Percentiles rank a stretch among this genome's conserved stretches.
These are phyloP conservation scores for Daboia siamensis DNA, from an alignment of 2,113 vertebrate genomes.

Conservation along the genomic window DNA sequence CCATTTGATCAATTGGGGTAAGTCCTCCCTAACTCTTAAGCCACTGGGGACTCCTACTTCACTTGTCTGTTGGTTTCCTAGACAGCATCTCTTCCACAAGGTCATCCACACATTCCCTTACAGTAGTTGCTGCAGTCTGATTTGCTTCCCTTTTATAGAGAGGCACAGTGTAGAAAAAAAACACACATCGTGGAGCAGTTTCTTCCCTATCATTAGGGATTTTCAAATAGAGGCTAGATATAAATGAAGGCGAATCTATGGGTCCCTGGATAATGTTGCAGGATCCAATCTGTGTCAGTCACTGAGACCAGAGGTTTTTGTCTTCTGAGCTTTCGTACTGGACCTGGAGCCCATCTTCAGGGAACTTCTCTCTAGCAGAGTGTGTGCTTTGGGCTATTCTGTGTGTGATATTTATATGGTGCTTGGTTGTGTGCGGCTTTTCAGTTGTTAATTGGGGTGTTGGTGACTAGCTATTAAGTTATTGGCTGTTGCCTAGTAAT, in stretches of 20 bases:
- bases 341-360: neutral
- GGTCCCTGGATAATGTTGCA: neutral
- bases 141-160: neutral
- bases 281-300: neutral
- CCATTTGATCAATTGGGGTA: neutral
- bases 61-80: no score
- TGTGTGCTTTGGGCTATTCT: neutral
- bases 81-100: no score
- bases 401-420: neutral
- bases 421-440: neutral
- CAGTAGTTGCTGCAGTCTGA: neutral
- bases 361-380: neutral
- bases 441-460: neutral
- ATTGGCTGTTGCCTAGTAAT: neutral
- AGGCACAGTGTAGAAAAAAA: slow-evolving; percentile 27
- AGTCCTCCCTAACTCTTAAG: neutral
- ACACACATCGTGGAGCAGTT: neutral
- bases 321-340: neutral
- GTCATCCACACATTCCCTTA: no score
- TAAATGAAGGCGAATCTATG: no score
- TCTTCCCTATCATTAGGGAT: neutral
- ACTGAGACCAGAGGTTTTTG: neutral
- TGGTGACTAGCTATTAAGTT: neutral
- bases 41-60: no score
- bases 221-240: neutral